Evolutionary conservation across 2,888 invertebrate genomes (phyloP).

Genomic region (Creontiades dilutus): DNA sequence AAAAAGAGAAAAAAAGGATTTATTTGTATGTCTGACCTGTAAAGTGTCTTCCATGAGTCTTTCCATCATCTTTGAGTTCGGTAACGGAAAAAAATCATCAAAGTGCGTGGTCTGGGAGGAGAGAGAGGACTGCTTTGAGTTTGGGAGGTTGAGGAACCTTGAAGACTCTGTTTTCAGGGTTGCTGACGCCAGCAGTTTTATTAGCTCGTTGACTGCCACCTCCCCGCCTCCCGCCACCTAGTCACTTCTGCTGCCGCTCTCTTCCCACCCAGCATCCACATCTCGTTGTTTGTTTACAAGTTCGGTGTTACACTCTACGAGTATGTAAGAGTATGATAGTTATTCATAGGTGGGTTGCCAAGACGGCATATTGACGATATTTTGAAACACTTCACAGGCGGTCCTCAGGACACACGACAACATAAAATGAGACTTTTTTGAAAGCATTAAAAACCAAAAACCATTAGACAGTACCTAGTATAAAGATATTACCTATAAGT

Average conservation of each 20-base stretch:
- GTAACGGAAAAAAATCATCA: slow-evolving; percentile 41
- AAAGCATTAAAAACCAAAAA: too few relatives aligned
- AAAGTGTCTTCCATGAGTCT: slow-evolving; percentile 62
- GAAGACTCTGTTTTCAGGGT: slow-evolving; percentile 68
- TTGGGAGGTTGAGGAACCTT: slow-evolving; percentile 66
- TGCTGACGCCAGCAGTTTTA: slow-evolving; percentile 66
- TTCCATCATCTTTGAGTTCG: slow-evolving; percentile 48
- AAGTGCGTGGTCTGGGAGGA: slow-evolving; percentile 27
- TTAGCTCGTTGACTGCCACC: slow-evolving; percentile 37
- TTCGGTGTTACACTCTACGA: too few relatives aligned
- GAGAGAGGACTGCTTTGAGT: slow-evolving; percentile 53
- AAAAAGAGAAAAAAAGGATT: background rate
- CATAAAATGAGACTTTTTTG: too few relatives aligned
- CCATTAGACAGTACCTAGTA: too few relatives aligned
- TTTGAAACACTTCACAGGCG: too few relatives aligned
- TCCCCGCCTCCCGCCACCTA: background rate
- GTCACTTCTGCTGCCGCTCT: background rate
- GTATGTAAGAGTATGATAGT: too few relatives aligned
- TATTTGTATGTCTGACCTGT: slow-evolving; percentile 49
- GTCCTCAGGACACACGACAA: too few relatives aligned
- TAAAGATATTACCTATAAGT: too few relatives aligned
- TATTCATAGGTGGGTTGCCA: too few relatives aligned
- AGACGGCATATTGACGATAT: too few relatives aligned
- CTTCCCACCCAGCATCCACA: background rate
- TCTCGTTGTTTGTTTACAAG: too few relatives aligned